Base-by-base conservation (phyloP, 2,113 vertebrate genomes). In the Lota lota region DNA sequence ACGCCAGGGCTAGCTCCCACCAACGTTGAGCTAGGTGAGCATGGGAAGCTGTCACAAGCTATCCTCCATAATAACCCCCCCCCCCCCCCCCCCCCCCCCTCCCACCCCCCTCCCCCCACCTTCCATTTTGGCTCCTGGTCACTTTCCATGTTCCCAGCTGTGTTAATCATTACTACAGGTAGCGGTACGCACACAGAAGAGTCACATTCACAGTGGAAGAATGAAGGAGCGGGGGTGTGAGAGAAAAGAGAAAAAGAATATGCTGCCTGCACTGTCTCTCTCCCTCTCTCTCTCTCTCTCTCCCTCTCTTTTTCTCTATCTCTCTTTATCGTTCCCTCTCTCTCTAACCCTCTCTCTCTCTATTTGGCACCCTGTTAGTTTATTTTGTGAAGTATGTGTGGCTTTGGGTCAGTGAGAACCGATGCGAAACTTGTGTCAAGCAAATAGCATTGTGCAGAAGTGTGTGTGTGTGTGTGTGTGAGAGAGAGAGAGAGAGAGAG, bases 81-180 rank as follows among this genome's bases (percentile, higher is more conserved):
- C 36, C 36, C 11, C 36, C 28, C 3, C 28, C 80, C 53, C n/a
- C n/a, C n/a, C 79, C 71, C 68, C 79, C 53, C 11, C 36, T 11
- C 11, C 36, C 36, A 40, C 36, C 80, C 53, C 71, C 68, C 79
- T 50, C 11, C 36, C 7, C 11, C 36, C 36, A 40, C 36, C 80
- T 50, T 78, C 88, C 83, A 92, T 93, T 93, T 92, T 92, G 75
- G 80, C 74, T 51, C 61, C 69, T 63, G 20, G 65, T 73, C 73
- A 83, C 72, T 91, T 93, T 90, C 85, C 92, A 93, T 89, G 89
- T 40, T 40, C 67, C 67, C 67, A 68, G n/a, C 57, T 20, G 56
- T 64, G 89, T 93, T 91, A 94, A 93, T 93, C 75, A 94, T 94
- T 93, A 92, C 64, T 79, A 74, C 65, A 17, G 68, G 70, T 17